Evolutionary conservation across 2,888 invertebrate species (phyloP).

Genomic region (Agriopis aurantiaria): DNA sequence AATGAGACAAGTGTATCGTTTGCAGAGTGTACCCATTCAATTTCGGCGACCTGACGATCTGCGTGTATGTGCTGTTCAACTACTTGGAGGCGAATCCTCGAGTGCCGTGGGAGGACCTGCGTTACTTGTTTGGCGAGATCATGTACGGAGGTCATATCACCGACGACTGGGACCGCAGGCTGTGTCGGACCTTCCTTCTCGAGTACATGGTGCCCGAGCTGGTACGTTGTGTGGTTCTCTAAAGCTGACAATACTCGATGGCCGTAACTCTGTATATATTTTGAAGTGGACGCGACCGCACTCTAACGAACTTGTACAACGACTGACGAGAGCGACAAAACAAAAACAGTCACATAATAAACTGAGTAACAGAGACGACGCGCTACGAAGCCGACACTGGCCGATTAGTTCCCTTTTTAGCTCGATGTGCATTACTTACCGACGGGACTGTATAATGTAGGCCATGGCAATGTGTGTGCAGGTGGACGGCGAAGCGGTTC

Average conservation of each 20-base stretch:
- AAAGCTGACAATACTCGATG: too few relatives aligned
- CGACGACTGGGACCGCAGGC: constrained; percentile 97
- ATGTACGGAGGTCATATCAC: constrained; percentile 99
- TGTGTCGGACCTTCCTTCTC: constrained; percentile 94
- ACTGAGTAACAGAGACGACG: too few relatives aligned
- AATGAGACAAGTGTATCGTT: background rate
- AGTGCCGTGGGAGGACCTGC: constrained; percentile 97
- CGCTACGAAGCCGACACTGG: too few relatives aligned
- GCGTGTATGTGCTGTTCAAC: constrained; percentile 95
- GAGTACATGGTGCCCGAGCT: constrained; percentile 96
- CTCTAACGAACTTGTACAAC: too few relatives aligned
- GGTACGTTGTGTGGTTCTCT: constrained; percentile 63
- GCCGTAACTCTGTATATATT: too few relatives aligned
- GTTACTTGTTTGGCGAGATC: constrained; percentile 98
- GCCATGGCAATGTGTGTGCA: constrained; percentile 49
- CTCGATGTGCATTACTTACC: too few relatives aligned
- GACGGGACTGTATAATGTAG: too few relatives aligned
- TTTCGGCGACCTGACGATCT: constrained; percentile 96
- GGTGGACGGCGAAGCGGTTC: constrained; percentile 93
- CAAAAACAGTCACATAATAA: too few relatives aligned
- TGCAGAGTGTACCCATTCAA: constrained; percentile 91
- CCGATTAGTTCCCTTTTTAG: too few relatives aligned
- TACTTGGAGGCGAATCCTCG: constrained; percentile 95
- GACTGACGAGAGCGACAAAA: too few relatives aligned
- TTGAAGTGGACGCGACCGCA: too few relatives aligned